Conservation (phyloP, 2,113 vertebrate species). For the Dromas ardeola region DNA sequence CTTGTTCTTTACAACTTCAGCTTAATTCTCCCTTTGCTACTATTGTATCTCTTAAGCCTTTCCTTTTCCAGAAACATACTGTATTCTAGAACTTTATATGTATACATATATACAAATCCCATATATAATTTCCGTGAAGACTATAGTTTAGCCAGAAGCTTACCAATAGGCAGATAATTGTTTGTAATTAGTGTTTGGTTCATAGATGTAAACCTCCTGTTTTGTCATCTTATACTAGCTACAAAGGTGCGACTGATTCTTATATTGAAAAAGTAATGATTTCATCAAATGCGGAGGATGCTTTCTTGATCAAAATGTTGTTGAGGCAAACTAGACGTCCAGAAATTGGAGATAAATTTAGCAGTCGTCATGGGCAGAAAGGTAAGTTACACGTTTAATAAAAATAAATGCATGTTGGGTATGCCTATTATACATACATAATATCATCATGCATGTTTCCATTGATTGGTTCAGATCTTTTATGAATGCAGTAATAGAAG, state of each 20-base stretch:
- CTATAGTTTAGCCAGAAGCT: neutral
- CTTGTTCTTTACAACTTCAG: neutral
- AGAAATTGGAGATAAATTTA: slow-evolving; percentile 98
- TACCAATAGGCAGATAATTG: neutral
- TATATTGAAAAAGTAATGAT: slow-evolving; percentile 99
- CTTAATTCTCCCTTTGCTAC: neutral
- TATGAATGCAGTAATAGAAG: neutral
- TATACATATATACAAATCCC: neutral
- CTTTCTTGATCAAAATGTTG: slow-evolving; percentile 98
- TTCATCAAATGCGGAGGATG: slow-evolving; percentile 96
- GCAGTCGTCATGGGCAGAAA: slow-evolving; percentile 98
- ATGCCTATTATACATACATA: neutral
- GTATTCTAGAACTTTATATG: neutral
- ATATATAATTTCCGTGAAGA: neutral
- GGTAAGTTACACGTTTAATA: slow-evolving; percentile 71
- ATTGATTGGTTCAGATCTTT: neutral
- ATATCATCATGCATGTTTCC: neutral
- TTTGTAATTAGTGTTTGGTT: neutral
- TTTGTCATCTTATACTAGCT: slow-evolving; percentile 76
- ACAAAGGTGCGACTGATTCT: slow-evolving; percentile 96
- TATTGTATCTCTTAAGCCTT: neutral
- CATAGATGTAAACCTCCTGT: neutral
- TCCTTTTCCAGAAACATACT: neutral
- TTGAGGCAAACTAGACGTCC: slow-evolving; percentile 94
- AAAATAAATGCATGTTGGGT: neutral